Percentiles rank a stretch among this genome's conserved stretches.
These are phyloP conservation scores for Synanthedon vespiformis DNA, from an alignment of 2,888 invertebrate genomes.

Conservation along the genomic window DNA sequence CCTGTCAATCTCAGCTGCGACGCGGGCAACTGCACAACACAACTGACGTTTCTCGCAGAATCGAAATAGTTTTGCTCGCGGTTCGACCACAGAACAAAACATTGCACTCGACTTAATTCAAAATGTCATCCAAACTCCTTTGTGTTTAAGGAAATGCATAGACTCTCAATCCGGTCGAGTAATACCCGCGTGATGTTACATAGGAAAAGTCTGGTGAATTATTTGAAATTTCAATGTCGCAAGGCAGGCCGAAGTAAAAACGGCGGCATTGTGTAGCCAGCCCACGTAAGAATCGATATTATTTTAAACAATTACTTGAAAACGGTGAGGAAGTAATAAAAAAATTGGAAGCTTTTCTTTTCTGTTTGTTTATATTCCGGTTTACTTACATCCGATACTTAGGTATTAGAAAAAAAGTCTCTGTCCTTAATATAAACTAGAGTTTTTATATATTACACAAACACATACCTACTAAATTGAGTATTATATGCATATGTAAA, in stretches of 20 bases:
- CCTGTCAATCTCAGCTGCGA: slow-evolving; percentile 46
- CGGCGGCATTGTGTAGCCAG: slow-evolving; percentile 13
- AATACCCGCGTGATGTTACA: slow-evolving; percentile 18
- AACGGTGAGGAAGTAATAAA: slow-evolving; percentile 2
- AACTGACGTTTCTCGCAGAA: slow-evolving; percentile 40
- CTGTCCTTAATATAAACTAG: background rate
- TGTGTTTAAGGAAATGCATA: slow-evolving; percentile 11
- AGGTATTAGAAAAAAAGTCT: background rate
- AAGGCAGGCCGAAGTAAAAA: slow-evolving; percentile 27
- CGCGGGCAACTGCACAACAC: slow-evolving; percentile 17
- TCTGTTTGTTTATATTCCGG: background rate
- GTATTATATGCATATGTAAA: too few species aligned
- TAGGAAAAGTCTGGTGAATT: slow-evolving; percentile 15
- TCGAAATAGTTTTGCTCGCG: slow-evolving; percentile 43
- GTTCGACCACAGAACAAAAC: slow-evolving; percentile 33
- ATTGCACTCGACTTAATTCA: slow-evolving; percentile 33
- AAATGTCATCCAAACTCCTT: slow-evolving; percentile 21
- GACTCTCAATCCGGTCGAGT: slow-evolving; percentile 21
- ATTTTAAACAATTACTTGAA: slow-evolving; percentile 6
- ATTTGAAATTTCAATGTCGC: slow-evolving; percentile 25
- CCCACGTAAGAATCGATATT: slow-evolving; percentile 9
- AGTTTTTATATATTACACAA: too few species aligned
- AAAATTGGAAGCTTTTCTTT: slow-evolving; percentile 6
- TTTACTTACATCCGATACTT: background rate
- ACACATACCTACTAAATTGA: too few species aligned